Evolutionary conservation across 2,797 vertebrate species (phyloP).

Genomic region (Kryptolebias ocellatus): DNA sequence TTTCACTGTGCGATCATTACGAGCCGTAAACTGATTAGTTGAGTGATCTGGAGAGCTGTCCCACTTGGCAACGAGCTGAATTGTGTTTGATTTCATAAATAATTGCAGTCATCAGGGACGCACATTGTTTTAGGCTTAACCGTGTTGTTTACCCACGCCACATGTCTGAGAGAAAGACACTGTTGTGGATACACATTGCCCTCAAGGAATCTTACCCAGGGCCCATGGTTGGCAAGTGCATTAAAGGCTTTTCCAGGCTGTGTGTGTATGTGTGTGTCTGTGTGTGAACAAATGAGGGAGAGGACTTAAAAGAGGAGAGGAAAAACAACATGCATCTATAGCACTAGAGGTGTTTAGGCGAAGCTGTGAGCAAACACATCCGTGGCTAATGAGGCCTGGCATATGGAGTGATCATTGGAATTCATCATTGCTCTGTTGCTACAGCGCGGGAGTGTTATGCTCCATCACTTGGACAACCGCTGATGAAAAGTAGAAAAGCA

Average conservation of each 20-base stretch:
- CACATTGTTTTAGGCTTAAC: conserved; percentile 86
- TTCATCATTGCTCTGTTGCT: conserved; percentile 71
- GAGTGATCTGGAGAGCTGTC: conserved; percentile 77
- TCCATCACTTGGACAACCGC: conserved; percentile 63
- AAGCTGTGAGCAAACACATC: conserved; percentile 81
- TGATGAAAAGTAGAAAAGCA: conserved; percentile 34
- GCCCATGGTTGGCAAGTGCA: conserved; percentile 77
- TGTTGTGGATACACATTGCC: conserved; percentile 80
- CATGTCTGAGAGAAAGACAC: conserved; percentile 83
- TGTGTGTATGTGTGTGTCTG: conserved; percentile 42
- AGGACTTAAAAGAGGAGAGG: conserved; percentile 71
- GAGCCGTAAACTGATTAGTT: conserved; percentile 51
- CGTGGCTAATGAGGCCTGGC: conserved; percentile 79
- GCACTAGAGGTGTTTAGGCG: conserved; percentile 77
- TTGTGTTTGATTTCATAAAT: conserved; percentile 89
- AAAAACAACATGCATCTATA: conserved; percentile 75
- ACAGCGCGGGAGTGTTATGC: conserved; percentile 49
- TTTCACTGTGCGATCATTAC: conserved; percentile 8
- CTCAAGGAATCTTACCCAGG: conserved; percentile 80
- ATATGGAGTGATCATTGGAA: conserved; percentile 78
- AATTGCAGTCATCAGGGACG: conserved; percentile 84
- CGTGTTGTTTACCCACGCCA: conserved; percentile 85
- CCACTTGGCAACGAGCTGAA: conserved; percentile 79
- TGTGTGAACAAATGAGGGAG: conserved; percentile 45
- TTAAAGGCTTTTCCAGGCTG: conserved; percentile 69